Evolutionary conservation across 2,797 vertebrate species (phyloP).

Genomic region (Pangasius larnaudii): DNA sequence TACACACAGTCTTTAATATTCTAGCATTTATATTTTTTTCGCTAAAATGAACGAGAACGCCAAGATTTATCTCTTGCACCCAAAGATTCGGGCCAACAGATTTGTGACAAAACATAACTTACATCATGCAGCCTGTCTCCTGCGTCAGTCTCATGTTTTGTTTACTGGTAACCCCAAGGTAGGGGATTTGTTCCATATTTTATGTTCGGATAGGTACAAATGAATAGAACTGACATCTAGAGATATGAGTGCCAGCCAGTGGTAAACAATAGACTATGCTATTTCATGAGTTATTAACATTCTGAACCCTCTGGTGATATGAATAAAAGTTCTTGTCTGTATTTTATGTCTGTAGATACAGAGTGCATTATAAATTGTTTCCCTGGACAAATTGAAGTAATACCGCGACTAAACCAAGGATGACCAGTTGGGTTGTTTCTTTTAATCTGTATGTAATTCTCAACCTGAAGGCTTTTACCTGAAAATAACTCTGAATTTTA

Average conservation of each 20-base stretch:
- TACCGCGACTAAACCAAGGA: not conserved
- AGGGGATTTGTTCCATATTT: conserved; percentile 19
- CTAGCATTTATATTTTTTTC: not conserved
- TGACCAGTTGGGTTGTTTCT: conserved; percentile 9
- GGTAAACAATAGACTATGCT: conserved; percentile 11
- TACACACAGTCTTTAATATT: not conserved
- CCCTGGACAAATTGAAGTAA: conserved; percentile 26
- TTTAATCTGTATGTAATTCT: conserved; percentile 28
- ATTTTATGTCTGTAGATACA: conserved; percentile 3
- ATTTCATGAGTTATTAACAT: conserved; percentile 31
- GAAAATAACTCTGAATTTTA: conserved; percentile 15
- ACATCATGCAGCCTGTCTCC: not conserved
- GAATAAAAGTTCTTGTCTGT: conserved; percentile 21
- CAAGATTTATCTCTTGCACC: not conserved
- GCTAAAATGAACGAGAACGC: not conserved
- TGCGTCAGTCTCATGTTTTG: conserved; percentile 6
- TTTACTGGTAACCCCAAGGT: conserved; percentile 32
- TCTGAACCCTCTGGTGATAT: conserved; percentile 23
- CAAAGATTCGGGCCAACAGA: not conserved
- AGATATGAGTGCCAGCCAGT: conserved; percentile 10
- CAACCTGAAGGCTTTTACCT: conserved; percentile 2
- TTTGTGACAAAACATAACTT: not conserved
- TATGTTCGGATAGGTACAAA: conserved; percentile 1
- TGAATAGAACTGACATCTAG: conserved; percentile 20
- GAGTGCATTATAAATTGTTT: conserved; percentile 11